A percentile compares a stretch with the other conserved stretches of the same genome.
These are phyloP conservation scores for Gymnocypris eckloni DNA, from an alignment of 2,797 vertebrate species.

Conservation along the genomic window DNA sequence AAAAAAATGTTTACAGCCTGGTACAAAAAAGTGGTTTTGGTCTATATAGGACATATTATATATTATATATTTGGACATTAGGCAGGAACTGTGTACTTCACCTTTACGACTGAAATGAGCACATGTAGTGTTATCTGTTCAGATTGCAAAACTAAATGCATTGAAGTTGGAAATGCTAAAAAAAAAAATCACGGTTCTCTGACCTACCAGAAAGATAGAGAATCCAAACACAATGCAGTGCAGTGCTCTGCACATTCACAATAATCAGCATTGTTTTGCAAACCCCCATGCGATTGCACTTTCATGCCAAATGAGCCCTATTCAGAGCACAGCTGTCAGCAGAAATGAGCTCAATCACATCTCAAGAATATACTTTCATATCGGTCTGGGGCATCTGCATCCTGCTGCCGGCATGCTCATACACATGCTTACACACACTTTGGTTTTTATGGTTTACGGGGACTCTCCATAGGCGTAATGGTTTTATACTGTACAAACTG, in stretches of 20 bases:
- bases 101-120: neutral
- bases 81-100: neutral
- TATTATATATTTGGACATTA: neutral
- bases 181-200: neutral
- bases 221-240: constrained; percentile 57
- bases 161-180: neutral
- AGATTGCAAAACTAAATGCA: neutral
- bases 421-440: neutral
- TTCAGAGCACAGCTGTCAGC: constrained; percentile 67
- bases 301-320: constrained; percentile 76
- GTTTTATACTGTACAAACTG: too few species aligned
- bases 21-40: too few species aligned
- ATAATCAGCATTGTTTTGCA: constrained; percentile 74
- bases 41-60: too few species aligned
- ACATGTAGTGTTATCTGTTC: neutral
- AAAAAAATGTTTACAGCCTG: too few species aligned
- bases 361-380: neutral
- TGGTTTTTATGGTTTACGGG: too few species aligned
- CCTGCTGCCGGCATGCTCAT: constrained; percentile 5
- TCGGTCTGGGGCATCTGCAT: constrained; percentile 9
- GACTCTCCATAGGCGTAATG: too few species aligned
- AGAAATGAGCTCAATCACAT: constrained; percentile 46
- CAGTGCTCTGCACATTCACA: constrained; percentile 67
- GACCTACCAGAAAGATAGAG: constrained; percentile 40
- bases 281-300: constrained; percentile 76